Evolutionary conservation across 2,888 invertebrate species (phyloP).

Genomic region (Andrena fulva): DNA sequence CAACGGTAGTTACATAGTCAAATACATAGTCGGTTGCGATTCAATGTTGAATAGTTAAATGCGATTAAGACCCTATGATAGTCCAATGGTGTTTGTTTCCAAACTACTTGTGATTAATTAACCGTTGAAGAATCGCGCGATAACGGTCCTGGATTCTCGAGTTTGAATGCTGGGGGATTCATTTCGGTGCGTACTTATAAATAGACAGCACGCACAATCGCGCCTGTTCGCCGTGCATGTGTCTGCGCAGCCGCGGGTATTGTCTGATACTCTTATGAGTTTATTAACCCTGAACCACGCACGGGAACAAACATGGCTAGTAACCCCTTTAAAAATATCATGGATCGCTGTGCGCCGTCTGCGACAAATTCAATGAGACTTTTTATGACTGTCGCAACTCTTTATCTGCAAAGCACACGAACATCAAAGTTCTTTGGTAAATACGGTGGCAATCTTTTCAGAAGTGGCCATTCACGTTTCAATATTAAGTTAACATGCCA

Average conservation of each 20-base stretch:
- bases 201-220: conserved; percentile 35
- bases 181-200: conserved; percentile 31
- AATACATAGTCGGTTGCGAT: too few relatives aligned
- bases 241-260: neutral
- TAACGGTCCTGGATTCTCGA: neutral
- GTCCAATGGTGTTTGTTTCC: neutral
- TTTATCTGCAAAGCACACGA: too few relatives aligned
- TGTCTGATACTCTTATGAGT: conserved; percentile 29
- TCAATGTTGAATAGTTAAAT: too few relatives aligned
- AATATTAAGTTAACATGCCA: too few relatives aligned
- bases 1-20: too few relatives aligned
- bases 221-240: too few relatives aligned
- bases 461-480: too few relatives aligned
- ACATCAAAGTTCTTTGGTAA: neutral
- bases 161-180: conserved; percentile 22
- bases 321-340: conserved; percentile 26
- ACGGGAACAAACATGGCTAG: conserved; percentile 22
- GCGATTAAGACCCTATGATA: neutral
- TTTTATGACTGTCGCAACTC: neutral
- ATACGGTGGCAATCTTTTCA: too few relatives aligned
- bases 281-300: conserved; percentile 56
- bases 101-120: too few relatives aligned
- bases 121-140: neutral
- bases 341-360: neutral
- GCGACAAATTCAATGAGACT: conserved; percentile 29